phyloP scores from a whole-genome alignment of 1,140 invertebrate species.

The Drosophila micromelanica region DNA sequence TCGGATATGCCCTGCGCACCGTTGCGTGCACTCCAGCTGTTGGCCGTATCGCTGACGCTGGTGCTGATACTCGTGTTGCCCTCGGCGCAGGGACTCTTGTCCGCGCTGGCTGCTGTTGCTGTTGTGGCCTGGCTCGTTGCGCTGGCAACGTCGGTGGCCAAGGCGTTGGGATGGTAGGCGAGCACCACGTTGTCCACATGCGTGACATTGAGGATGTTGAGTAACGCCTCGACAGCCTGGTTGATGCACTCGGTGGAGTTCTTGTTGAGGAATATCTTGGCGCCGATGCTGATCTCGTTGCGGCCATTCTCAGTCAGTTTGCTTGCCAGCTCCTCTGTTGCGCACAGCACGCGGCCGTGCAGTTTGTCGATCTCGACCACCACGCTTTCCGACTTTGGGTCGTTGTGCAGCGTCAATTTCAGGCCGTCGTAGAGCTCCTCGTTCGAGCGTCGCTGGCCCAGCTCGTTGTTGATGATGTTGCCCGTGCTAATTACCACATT shows the following conservation, averaged over 20 bases:
- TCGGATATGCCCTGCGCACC: conserved; percentile 84
- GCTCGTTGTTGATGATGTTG: conserved; percentile 92
- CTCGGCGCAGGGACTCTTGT: conserved; percentile 23
- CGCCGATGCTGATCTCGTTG: conserved; percentile 88
- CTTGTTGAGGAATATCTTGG: conserved; percentile 88
- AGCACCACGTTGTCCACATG: conserved; percentile 82
- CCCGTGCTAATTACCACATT: conserved; percentile 90
- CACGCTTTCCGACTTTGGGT: conserved; percentile 61
- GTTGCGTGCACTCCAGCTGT: conserved; percentile 84
- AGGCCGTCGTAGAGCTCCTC: conserved; percentile 87
- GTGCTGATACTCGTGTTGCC: background rate
- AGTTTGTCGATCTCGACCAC: conserved; percentile 64
- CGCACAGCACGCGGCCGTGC: conserved; percentile 68
- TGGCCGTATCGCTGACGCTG: conserved; percentile 12
- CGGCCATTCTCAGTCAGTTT: conserved; percentile 87
- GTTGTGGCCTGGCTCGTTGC: conserved; percentile 59
- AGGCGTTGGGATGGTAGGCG: conserved; percentile 76
- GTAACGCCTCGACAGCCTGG: conserved; percentile 64
- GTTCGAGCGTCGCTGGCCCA: conserved; percentile 90
- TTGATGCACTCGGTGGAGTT: conserved; percentile 56
- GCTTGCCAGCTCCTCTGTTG: conserved; percentile 86
- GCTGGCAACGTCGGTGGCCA: conserved; percentile 47
- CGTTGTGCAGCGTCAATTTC: conserved; percentile 69
- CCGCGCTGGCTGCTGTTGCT: conserved; percentile 22
- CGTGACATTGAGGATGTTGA: conserved; percentile 72